These are phyloP conservation scores for Falco berigora DNA, from an alignment of 2,797 vertebrate species.

Conservation along the genomic window DNA sequence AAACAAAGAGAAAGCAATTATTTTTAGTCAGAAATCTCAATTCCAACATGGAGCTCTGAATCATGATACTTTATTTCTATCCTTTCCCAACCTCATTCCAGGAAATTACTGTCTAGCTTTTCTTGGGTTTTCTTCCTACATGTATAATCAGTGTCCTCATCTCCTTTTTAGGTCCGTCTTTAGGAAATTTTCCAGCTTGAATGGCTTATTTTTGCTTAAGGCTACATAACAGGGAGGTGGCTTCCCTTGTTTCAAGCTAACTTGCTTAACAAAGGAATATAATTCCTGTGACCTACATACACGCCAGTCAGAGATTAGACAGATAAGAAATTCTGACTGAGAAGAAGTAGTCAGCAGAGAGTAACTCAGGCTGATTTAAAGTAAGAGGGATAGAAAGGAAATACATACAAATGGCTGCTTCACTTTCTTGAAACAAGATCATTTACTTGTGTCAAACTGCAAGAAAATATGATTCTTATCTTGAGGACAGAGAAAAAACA, in stretches of 20 bases:
- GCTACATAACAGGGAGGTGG: background rate
- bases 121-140: background rate
- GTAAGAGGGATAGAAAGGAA: background rate
- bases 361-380: background rate
- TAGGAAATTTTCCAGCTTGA: background rate
- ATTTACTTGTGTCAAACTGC: background rate
- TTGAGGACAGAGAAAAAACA: background rate
- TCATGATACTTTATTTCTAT: background rate
- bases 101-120: background rate
- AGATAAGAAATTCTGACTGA: background rate
- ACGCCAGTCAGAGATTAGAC: background rate
- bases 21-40: background rate
- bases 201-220: background rate
- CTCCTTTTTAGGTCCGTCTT: background rate
- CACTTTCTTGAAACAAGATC: background rate
- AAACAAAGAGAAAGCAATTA: background rate
- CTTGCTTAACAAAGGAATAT: background rate
- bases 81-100: background rate
- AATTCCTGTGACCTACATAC: slow-evolving; percentile 1
- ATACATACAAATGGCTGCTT: background rate
- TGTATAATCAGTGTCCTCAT: background rate
- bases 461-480: background rate
- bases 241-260: background rate
- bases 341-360: background rate
- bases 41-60: background rate